Conservation (phyloP, 1,140 invertebrate genomes). For the Schlechtendalia chinensis region DNA sequence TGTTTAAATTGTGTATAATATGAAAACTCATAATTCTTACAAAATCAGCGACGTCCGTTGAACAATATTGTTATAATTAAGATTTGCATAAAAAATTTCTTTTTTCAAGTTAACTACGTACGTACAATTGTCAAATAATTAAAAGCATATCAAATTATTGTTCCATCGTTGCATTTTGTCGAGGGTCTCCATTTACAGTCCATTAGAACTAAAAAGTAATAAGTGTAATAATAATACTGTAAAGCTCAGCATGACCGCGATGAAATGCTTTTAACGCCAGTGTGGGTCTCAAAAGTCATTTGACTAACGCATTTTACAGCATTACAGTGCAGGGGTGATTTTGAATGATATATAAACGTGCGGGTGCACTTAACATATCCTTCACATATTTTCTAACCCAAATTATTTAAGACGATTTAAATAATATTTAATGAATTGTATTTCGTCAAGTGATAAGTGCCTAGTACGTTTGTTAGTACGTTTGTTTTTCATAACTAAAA, state of each 20-base stretch:
- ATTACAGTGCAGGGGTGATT: neutral
- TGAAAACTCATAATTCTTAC: no score
- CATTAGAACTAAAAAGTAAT: conserved; percentile 33
- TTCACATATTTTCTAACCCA: neutral
- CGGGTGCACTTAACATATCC: conserved; percentile 19
- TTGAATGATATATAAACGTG: neutral
- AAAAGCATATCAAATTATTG: neutral
- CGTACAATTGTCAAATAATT: no score
- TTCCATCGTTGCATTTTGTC: neutral
- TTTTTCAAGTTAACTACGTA: no score
- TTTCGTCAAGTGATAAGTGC: neutral
- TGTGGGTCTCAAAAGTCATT: conserved; percentile 5
- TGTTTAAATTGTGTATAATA: no score
- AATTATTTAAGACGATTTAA: neutral
- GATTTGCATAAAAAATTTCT: no score
- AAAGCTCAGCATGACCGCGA: conserved; percentile 43
- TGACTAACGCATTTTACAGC: neutral
- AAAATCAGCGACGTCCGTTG: no score
- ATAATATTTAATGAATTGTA: no score
- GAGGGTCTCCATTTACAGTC: conserved; percentile 23
- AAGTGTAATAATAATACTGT: conserved; percentile 27
- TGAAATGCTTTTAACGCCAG: conserved; percentile 46
- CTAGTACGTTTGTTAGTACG: neutral
- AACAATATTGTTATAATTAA: no score
- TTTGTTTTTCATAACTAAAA: no score